These are phyloP conservation scores for Sarotherodon lohbergeri DNA, from an alignment of 2,113 vertebrate genomes.

Conservation along the genomic window DNA sequence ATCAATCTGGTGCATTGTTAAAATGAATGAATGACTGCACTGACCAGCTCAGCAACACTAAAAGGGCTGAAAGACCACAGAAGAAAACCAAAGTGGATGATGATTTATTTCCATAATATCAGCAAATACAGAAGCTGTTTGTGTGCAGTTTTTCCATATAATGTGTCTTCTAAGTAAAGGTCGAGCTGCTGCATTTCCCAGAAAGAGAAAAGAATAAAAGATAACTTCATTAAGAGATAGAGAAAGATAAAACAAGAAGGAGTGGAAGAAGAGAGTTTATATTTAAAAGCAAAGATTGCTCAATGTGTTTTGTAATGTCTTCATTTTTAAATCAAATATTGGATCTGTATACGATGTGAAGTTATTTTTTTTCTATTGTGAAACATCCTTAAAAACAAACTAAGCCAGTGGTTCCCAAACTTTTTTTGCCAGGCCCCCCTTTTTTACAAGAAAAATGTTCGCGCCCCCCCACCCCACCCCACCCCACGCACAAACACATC, in stretches of 20 bases:
- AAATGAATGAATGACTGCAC: neutral
- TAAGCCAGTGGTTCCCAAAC: no score
- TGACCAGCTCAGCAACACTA: neutral
- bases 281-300: neutral
- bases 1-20: neutral
- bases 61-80: neutral
- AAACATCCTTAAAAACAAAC: neutral
- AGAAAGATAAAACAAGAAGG: neutral
- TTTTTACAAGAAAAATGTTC: no score
- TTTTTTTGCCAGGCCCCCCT: no score
- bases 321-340: neutral
- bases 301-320: neutral
- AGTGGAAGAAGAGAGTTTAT: neutral
- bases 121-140: neutral
- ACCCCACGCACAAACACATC: no score
- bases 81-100: neutral
- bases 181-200: neutral
- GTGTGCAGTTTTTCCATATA: neutral
- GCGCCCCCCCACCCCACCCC: no score
- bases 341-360: accelerated
- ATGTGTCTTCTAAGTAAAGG: neutral
- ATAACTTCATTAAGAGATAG: neutral
- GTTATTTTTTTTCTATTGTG: neutral
- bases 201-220: neutral
- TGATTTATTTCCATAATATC: neutral